Conservation (phyloP, 2,888 invertebrate species). For the Keiferia lycopersicella region DNA sequence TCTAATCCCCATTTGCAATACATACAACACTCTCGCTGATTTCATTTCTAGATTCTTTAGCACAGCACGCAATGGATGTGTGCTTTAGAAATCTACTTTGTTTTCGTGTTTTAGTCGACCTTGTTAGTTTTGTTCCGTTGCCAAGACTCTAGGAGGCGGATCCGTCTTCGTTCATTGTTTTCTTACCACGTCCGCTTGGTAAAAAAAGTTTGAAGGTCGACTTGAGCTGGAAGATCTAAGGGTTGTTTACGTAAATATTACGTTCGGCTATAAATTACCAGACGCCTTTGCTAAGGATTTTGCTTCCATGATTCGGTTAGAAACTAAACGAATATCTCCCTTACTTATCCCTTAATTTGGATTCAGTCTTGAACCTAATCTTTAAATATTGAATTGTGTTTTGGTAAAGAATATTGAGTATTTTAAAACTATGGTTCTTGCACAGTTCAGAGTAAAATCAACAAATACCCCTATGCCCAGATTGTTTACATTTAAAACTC, state of each 20-base stretch:
- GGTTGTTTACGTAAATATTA: conserved; percentile 1
- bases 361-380: too few relatives aligned
- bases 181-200: conserved; percentile 46
- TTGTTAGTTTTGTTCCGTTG: conserved; percentile 50
- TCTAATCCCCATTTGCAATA: not conserved
- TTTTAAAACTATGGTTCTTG: too few relatives aligned
- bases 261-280: not conserved
- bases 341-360: too few relatives aligned
- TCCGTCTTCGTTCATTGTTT: conserved; percentile 53
- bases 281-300: not conserved
- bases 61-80: not conserved
- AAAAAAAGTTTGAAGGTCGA: conserved; percentile 22
- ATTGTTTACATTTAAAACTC: not conserved
- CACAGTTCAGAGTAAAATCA: too few relatives aligned
- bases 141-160: conserved; percentile 61
- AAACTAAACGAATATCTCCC: too few relatives aligned
- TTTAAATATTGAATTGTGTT: too few relatives aligned
- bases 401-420: too few relatives aligned
- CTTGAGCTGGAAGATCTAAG: conserved; percentile 15
- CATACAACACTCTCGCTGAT: not conserved
- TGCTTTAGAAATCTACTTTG: conserved; percentile 9
- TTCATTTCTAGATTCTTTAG: not conserved
- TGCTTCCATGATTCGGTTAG: not conserved
- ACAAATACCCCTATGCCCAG: too few relatives aligned
- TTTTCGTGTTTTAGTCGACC: conserved; percentile 20